Evolutionary conservation across 2,797 vertebrate genomes (phyloP).

Genomic region (Pelobates cultripes): DNA sequence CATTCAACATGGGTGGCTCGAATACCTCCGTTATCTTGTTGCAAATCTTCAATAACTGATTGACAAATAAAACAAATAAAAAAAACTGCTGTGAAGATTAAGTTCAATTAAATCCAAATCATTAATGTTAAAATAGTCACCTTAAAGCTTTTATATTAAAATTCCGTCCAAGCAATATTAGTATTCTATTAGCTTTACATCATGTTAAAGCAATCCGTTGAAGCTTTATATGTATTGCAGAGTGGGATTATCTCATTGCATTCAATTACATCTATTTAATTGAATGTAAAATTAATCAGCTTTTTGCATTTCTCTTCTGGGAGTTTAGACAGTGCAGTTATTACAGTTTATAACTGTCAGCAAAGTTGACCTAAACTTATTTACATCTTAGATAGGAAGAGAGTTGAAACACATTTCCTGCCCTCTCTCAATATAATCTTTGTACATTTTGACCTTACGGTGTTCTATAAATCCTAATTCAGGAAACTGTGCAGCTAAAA

Average conservation of each 20-base stretch:
- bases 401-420: not conserved
- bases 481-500: not conserved
- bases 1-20: not conserved
- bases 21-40: not conserved
- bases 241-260: constrained; percentile 50
- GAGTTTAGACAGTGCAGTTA: constrained; percentile 37
- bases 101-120: constrained; percentile 32
- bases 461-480: not conserved
- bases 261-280: constrained; percentile 54
- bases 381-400: constrained; percentile 1
- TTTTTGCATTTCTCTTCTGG: constrained; percentile 35
- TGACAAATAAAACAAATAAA: constrained; percentile 8
- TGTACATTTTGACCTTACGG: not conserved
- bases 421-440: not conserved
- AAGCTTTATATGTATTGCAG: constrained; percentile 44
- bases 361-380: constrained; percentile 20
- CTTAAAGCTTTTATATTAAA: constrained; percentile 34
- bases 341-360: constrained; percentile 37
- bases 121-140: constrained; percentile 47
- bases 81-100: constrained; percentile 4
- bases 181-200: constrained; percentile 42
- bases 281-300: constrained; percentile 52
- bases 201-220: constrained; percentile 4
- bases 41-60: constrained; percentile 3
- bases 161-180: constrained; percentile 29